These are phyloP conservation scores for Xestia ashworthii DNA, from an alignment of 2,888 invertebrate species.

Conservation along the genomic window DNA sequence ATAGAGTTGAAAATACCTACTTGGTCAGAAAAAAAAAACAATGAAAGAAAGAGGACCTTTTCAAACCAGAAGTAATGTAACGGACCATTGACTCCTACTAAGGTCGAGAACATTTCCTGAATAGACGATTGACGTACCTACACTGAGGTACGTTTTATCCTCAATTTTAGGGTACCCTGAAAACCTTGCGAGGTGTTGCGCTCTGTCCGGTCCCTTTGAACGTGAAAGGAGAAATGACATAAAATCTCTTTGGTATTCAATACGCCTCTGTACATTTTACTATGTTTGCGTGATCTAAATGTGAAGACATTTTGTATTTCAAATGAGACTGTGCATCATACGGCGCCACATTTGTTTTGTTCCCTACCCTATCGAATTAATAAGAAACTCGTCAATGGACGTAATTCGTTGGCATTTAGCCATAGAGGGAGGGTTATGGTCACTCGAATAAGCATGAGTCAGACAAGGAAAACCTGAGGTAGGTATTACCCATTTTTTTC, in stretches of 20 bases:
- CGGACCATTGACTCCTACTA: slow-evolving; percentile 16
- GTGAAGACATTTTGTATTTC: neutral
- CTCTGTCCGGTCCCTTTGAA: neutral
- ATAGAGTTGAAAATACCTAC: neutral
- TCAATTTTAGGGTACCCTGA: neutral
- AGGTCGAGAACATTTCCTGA: slow-evolving; percentile 14
- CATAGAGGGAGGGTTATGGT: slow-evolving; percentile 10
- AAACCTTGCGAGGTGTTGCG: neutral
- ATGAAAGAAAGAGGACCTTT: neutral
- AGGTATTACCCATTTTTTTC: slow-evolving; percentile 14
- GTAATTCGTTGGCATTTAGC: neutral
- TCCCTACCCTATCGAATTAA: slow-evolving; percentile 2
- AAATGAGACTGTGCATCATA: neutral
- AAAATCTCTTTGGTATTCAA: neutral
- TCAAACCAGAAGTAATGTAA: slow-evolving; percentile 13
- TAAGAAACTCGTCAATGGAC: neutral
- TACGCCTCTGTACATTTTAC: neutral
- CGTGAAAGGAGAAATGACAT: neutral
- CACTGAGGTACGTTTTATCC: neutral
- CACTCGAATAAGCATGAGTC: slow-evolving; percentile 32
- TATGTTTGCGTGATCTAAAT: neutral
- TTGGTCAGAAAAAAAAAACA: neutral
- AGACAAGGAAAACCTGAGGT: slow-evolving; percentile 30
- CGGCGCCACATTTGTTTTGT: neutral
- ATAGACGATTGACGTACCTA: slow-evolving; percentile 7